Percentiles rank a stretch among this genome's conserved stretches.
Conservation (phyloP, 2,113 vertebrate genomes). For the Scopus umbretta region DNA sequence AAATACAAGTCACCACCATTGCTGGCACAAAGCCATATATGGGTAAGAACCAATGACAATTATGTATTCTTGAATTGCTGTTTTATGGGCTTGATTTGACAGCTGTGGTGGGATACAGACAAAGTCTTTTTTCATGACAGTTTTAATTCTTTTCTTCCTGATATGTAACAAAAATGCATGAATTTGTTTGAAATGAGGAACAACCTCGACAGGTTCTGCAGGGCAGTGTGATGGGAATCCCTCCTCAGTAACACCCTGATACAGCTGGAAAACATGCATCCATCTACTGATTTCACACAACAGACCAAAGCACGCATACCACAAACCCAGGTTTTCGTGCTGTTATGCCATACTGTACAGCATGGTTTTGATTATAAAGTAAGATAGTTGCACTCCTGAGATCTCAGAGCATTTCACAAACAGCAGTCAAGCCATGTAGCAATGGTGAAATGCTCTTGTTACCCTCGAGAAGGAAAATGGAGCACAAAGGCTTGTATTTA, state of each 20-base stretch:
- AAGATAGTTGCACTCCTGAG: neutral
- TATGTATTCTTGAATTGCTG: accelerated
- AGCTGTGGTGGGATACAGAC: neutral
- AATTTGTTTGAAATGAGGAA: neutral
- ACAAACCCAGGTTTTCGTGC: neutral
- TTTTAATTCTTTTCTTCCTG: neutral
- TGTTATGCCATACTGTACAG: too few species aligned
- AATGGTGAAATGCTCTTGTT: neutral
- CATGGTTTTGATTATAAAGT: neutral
- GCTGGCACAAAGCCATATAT: conserved; percentile 98
- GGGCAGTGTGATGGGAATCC: neutral
- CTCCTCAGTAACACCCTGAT: too few species aligned
- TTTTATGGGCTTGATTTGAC: neutral
- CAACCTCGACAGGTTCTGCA: neutral
- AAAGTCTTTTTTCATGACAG: neutral
- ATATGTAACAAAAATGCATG: neutral
- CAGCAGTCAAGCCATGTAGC: neutral
- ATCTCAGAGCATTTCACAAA: neutral
- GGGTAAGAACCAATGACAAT: conserved; percentile 70
- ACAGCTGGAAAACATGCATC: neutral
- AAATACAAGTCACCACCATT: conserved; percentile 83
- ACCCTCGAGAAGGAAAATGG: neutral
- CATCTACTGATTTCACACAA: accelerated
- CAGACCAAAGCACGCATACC: neutral
- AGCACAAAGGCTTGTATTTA: neutral